Percentiles rank a stretch among this genome's conserved stretches.
These are phyloP conservation scores for Plebejus melissa DNA, from an alignment of 2,888 invertebrate genomes.

Conservation along the genomic window DNA sequence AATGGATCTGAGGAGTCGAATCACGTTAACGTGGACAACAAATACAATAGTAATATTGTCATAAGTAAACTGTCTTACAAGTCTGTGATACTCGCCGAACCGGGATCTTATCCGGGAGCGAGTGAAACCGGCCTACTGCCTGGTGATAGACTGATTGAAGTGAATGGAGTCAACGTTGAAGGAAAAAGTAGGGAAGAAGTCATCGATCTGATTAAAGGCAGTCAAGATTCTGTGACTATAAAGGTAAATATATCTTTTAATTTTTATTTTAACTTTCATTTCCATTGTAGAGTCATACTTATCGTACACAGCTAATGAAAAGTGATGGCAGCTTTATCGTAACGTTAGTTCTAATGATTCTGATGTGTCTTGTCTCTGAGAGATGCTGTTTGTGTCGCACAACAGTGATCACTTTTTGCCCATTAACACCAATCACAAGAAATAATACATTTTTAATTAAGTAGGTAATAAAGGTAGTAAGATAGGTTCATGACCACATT, in stretches of 20 bases:
- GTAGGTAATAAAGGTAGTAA: background rate
- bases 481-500: background rate
- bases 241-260: slow-evolving; percentile 80
- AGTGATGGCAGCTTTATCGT: background rate
- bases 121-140: slow-evolving; percentile 92
- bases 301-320: background rate
- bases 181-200: slow-evolving; percentile 93
- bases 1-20: slow-evolving; percentile 60
- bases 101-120: slow-evolving; percentile 87
- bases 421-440: background rate
- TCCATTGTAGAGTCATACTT: background rate
- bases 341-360: background rate
- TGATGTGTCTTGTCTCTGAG: background rate
- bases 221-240: slow-evolving; percentile 88
- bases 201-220: slow-evolving; percentile 94
- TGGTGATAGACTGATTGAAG: slow-evolving; percentile 95
- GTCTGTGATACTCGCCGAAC: slow-evolving; percentile 94
- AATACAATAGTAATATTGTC: slow-evolving; percentile 55
- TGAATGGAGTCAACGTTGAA: slow-evolving; percentile 92
- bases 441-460: background rate
- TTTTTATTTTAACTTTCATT: background rate
- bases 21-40: slow-evolving; percentile 60
- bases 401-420: slow-evolving; percentile 6
- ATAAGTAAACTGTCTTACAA: slow-evolving; percentile 78
- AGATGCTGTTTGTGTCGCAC: background rate